Conservation (phyloP, 1,140 invertebrate species). For the Drosophila kanapiae region DNA sequence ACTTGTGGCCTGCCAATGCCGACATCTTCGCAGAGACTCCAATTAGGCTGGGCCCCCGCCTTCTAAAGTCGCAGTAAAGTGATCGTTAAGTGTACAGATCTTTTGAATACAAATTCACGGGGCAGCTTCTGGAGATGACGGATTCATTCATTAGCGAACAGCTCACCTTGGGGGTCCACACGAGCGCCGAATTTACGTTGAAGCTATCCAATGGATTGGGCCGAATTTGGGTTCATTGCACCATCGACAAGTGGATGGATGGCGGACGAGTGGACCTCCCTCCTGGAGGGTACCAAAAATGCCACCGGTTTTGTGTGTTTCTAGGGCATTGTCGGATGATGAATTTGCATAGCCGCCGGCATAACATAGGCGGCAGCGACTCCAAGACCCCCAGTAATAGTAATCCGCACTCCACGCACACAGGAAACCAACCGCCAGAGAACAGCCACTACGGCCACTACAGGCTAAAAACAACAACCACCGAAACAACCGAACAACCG, state of each 20-base stretch:
- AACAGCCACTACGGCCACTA: conserved; percentile 16
- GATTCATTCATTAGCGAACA: conserved; percentile 61
- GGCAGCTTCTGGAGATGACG: conserved; percentile 38
- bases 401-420: conserved; percentile 49
- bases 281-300: conserved; percentile 40
- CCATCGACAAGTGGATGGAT: conserved; percentile 29
- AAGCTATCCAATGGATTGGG: conserved; percentile 41
- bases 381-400: conserved; percentile 32
- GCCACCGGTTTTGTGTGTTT: conserved; percentile 80
- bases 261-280: conserved; percentile 2
- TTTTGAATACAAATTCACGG: conserved; percentile 62
- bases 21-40: neutral
- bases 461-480: conserved; percentile 35
- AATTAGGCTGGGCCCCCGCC: neutral
- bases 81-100: conserved; percentile 7
- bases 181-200: conserved; percentile 33
- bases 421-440: conserved; percentile 31
- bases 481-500: conserved; percentile 35
- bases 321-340: conserved; percentile 64
- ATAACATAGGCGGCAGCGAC: neutral
- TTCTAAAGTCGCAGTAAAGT: neutral
- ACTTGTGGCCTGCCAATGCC: neutral
- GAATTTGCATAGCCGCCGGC: conserved; percentile 73
- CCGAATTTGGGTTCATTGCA: conserved; percentile 67
- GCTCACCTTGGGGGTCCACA: conserved; percentile 56